A percentile compares a stretch with the other conserved stretches of the same genome.
phyloP scores from a whole-genome alignment of 92 coral and sea anemone genomes.

The Palythoa grandiflora region DNA sequence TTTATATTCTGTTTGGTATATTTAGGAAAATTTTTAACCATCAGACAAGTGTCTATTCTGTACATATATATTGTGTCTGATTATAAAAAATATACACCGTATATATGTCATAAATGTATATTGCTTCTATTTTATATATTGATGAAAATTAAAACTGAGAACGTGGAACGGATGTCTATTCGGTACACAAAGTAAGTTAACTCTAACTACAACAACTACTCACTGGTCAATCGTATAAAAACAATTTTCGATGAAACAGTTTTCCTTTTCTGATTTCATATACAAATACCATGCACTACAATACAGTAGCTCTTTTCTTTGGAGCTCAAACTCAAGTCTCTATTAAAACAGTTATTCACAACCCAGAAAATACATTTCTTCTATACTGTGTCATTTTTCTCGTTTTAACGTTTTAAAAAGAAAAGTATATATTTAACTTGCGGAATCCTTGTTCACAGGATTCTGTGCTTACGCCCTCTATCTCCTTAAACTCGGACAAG shows the following conservation, averaged over 20 bases:
- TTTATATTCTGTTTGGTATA: constrained; percentile 12
- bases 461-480: too few species aligned
- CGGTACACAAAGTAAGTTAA: not conserved
- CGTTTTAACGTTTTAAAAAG: too few species aligned
- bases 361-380: too few species aligned
- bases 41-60: not conserved
- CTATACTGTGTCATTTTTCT: too few species aligned
- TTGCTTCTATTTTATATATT: not conserved
- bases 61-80: too few species aligned
- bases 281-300: not conserved
- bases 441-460: too few species aligned
- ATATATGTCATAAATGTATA: too few species aligned
- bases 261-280: not conserved
- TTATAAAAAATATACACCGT: too few species aligned
- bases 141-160: not conserved
- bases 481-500: too few species aligned
- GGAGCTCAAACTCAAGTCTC: constrained; percentile 40
- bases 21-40: not conserved
- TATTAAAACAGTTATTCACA: constrained; percentile 50
- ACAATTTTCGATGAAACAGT: not conserved
- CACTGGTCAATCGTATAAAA: not conserved
- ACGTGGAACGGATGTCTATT: not conserved
- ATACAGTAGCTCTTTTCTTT: constrained; percentile 40
- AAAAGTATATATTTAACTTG: too few species aligned
- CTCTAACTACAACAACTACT: not conserved